Base-by-base conservation (phyloP, 2,113 vertebrate genomes). In the Onychorhynchus coronatus region DNA sequence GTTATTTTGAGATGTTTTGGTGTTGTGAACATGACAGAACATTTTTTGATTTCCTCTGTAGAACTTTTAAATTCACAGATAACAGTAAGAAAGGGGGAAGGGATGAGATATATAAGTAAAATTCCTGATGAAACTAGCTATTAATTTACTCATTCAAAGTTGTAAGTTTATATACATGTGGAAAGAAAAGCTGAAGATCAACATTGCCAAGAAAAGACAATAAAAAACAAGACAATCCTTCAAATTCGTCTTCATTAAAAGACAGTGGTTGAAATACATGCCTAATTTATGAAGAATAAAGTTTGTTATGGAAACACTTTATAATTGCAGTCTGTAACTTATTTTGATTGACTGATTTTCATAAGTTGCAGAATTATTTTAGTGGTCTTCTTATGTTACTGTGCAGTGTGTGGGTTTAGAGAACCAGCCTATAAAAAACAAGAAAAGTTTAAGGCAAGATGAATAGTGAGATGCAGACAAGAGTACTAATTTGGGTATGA, bases 61-160 rank as follows among this genome's bases (percentile, higher is more conserved):
- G 25, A 79, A 49, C 15, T 31, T 74, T 42, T 16, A 39, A 41
- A 58, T 46, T 75, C 55, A 59, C 24, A 62, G 70, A 49, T 44
- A 63, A 17, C 3, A 70, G 19, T 39, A 37, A n/a, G 6, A 72
- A 79, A 12, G 2, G 3, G 4, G 2, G 25, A 17, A 8, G 39
- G 11, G 12, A 11, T 25, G 2, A 0, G 0, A 21, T n/a, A 21
- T n/a, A 14, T 14, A 15, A 58, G 2, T 24, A 31, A 46, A 35
- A 31, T 56, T 18, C 7, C 22, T 20, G 10, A 16, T 42, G 25
- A 67, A 78, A 63, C 2, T 8, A 55, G 14, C 1, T 42, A 9
- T 35, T 39, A 35, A 6, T 86, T 87, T 65, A 17, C 18, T 18
- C 50, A 16, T 12, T 65, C 41, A 82, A 9, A 85, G 4, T n/a